Conservation (phyloP, 2,113 vertebrate genomes). For the Ameiurus melas region DNA sequence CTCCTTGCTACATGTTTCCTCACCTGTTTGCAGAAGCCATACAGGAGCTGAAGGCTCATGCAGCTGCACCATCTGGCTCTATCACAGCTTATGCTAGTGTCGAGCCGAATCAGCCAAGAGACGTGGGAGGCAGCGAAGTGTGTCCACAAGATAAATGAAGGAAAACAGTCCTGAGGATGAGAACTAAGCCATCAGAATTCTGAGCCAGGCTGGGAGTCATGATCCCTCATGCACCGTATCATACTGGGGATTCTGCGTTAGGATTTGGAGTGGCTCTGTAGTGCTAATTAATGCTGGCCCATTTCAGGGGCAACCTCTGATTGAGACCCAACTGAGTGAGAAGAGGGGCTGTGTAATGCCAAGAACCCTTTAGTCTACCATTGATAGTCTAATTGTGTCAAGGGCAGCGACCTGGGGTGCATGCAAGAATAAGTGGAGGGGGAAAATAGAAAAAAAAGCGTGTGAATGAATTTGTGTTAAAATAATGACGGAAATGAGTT, state of each 20-base stretch:
- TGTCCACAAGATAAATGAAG: not conserved
- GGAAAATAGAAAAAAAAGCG: not conserved
- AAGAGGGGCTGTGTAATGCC: constrained; percentile 26
- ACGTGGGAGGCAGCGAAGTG: not conserved
- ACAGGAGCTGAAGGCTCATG: constrained; percentile 22
- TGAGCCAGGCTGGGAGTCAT: not conserved
- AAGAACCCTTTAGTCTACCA: constrained; percentile 33
- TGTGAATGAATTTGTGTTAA: not conserved
- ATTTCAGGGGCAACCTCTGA: constrained; percentile 15
- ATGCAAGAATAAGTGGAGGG: not conserved
- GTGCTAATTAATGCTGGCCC: constrained; percentile 41
- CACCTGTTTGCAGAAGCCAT: constrained; percentile 30
- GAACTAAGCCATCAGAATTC: constrained; percentile 4
- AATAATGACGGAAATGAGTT: not conserved
- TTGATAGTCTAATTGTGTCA: constrained; percentile 23
- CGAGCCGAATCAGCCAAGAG: constrained; percentile 16
- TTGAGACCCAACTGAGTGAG: constrained; percentile 31
- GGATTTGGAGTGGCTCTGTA: constrained; percentile 22
- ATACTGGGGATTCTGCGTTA: not conserved
- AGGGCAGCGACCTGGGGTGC: not conserved
- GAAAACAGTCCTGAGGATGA: constrained; percentile 18
- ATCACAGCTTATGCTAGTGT: constrained; percentile 15
- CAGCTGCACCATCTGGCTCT: constrained; percentile 44
- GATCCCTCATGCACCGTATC: not conserved
- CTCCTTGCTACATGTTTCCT: constrained; percentile 8